Percentiles rank a stretch among this genome's conserved stretches.
Evolutionary conservation across 1,140 invertebrate genomes (phyloP).

Genomic region (Atta texana): DNA sequence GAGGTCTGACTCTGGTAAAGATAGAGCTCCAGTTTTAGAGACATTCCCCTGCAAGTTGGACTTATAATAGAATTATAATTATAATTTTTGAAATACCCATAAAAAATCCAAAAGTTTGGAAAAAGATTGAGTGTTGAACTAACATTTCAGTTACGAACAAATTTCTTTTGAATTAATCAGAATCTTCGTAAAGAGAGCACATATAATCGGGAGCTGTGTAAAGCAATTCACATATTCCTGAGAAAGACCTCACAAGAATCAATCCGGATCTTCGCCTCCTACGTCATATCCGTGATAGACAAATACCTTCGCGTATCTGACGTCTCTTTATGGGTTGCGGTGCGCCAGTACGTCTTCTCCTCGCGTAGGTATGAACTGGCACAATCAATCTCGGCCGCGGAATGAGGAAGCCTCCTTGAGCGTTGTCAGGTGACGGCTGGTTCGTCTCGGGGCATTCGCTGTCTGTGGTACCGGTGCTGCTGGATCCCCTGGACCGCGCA

Average conservation of each 20-base stretch:
- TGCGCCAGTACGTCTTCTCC: conserved; percentile 91
- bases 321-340: conserved; percentile 78
- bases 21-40: too few species aligned
- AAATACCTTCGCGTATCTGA: conserved; percentile 79
- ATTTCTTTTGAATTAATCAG: neutral
- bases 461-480: conserved; percentile 84
- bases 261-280: neutral
- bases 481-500: conserved; percentile 80
- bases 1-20: too few species aligned
- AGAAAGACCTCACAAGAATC: neutral
- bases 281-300: conserved; percentile 3
- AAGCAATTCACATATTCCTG: neutral
- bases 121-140: neutral
- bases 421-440: conserved; percentile 84
- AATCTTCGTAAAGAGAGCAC: neutral
- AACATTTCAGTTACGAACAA: neutral
- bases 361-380: conserved; percentile 94
- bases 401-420: conserved; percentile 91
- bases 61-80: neutral
- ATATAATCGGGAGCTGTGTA: neutral
- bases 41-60: neutral
- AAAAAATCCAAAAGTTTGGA: neutral
- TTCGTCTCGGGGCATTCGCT: conserved; percentile 82
- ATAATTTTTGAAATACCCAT: neutral
- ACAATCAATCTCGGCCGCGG: conserved; percentile 94